Evolutionary conservation across 2,113 vertebrate species (phyloP), one percentile per base, ranked within the genome.

Genomic region (Cettia cetti): DNA sequence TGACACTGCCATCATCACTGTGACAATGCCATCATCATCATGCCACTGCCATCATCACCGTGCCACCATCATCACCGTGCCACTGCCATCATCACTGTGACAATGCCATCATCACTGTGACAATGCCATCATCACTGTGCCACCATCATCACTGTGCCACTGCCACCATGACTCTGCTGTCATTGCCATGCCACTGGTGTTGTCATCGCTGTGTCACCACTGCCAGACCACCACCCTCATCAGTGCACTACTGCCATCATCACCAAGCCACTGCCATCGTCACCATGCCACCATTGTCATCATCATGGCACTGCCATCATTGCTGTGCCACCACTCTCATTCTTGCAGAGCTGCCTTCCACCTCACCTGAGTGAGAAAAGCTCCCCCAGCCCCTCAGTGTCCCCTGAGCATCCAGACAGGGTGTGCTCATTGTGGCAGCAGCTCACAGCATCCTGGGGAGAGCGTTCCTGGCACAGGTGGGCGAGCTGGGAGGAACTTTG

Each of bases 231-330:
- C 42, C 42, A 17, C 42, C 42, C 42, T 21, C 68, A 14, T 26
- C 37, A 14, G 23, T 4, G 18, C 39, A 2, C 53, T 22, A 0
- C 52, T 6, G 5, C 12, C 6, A 1, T 13, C 11, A 1, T 52
- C 3, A 4, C 40, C 1, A 1, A 9, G 27, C 20, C 40, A 9
- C 33, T 4, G 8, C 22, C 8, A 1, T 11, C 0, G 3, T 33
- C 4, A 6, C 13, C 3, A 0, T 9, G 54, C 33, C 53, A 17
- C 57, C 0, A 2, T n/a, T 44, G 4, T 9, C 11, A 3, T 33
- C 22, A 5, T 28, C 4, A 0, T 16, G 39, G 27, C 33, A 18
- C n/a, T 5, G 2, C 39, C 7, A 1, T 31, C 7, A 1, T 20
- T 4, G 3, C 33, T 7, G 7, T 74, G 52, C 45, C 47, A n/a